Conservation (phyloP, 2,797 vertebrate species). For the Cryptoprocta ferox region DNA sequence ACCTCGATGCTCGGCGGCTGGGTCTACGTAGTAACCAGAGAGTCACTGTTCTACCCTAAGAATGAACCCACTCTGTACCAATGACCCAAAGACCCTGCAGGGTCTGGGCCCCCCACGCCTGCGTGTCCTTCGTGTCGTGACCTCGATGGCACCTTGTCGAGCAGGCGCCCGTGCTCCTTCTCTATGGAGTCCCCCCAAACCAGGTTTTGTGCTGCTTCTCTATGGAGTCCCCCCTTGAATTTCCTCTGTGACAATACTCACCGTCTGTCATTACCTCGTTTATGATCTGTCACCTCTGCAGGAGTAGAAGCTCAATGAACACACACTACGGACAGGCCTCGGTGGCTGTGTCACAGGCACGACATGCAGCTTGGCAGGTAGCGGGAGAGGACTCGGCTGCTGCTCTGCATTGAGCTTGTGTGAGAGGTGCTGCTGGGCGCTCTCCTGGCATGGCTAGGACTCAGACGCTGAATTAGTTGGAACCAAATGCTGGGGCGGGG, state of each 20-base stretch:
- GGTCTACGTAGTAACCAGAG: background rate
- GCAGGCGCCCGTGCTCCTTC: no score
- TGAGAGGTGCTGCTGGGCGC: fast-evolving
- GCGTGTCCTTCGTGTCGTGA: no score
- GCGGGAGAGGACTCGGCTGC: fast-evolving
- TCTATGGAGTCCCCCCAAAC: background rate
- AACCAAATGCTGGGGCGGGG: background rate
- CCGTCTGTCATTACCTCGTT: fast-evolving
- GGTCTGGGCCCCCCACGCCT: no score
- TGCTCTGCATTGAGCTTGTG: fast-evolving
- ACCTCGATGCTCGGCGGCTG: fast-evolving
- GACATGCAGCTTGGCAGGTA: fast-evolving
- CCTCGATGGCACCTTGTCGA: background rate
- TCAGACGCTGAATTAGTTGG: background rate
- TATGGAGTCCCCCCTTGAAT: background rate
- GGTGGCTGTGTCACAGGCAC: fast-evolving
- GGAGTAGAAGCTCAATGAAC: fast-evolving
- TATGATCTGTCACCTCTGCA: fast-evolving
- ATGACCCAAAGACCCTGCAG: background rate
- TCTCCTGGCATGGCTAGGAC: fast-evolving
- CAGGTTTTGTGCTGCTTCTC: no score
- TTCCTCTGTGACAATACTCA: no score
- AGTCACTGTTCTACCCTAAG: background rate
- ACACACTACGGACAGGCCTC: fast-evolving
- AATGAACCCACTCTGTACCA: background rate